phyloP scores from a whole-genome alignment of 2,888 invertebrate genomes.

The Agriopis marginaria region DNA sequence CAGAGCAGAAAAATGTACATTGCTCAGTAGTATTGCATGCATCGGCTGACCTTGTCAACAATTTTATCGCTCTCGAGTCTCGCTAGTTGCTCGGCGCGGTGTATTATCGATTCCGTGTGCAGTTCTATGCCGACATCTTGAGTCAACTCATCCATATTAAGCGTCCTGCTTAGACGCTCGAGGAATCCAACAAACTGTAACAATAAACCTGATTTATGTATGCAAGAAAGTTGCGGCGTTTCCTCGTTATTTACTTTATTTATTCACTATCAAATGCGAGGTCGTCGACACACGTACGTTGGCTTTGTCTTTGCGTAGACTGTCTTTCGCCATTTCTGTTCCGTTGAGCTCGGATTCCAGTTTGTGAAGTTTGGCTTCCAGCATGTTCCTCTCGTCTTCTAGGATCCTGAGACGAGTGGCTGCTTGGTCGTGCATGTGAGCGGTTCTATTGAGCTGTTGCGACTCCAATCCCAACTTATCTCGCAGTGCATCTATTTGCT shows the following conservation, averaged over 20 bases:
- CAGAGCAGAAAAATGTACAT: constrained; percentile 26
- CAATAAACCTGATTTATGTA: constrained; percentile 47
- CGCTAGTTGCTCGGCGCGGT: constrained; percentile 94
- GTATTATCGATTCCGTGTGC: constrained; percentile 93
- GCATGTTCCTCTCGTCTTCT: constrained; percentile 91
- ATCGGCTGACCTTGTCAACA: constrained; percentile 90
- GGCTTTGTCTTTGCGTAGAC: constrained; percentile 91
- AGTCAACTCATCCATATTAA: constrained; percentile 94
- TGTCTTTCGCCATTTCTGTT: constrained; percentile 90
- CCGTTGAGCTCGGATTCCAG: constrained; percentile 92
- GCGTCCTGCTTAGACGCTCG: constrained; percentile 92
- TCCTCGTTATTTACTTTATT: constrained; percentile 34
- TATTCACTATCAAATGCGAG: constrained; percentile 25
- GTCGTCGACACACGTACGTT: constrained; percentile 84
- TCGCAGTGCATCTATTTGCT: constrained; percentile 92
- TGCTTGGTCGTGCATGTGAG: constrained; percentile 89
- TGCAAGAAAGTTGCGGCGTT: constrained; percentile 32
- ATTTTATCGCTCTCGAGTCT: constrained; percentile 93
- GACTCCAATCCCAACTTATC: constrained; percentile 91
- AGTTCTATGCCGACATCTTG: constrained; percentile 93
- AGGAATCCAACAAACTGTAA: constrained; percentile 92
- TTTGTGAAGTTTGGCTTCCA: constrained; percentile 92
- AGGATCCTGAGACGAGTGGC: constrained; percentile 88
- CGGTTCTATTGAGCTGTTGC: constrained; percentile 90
- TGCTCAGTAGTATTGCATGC: constrained; percentile 23